A percentile compares a stretch with the other conserved stretches of the same genome.
Evolutionary conservation across 1,140 invertebrate species (phyloP).

Genomic region (Drosophila arawakana): DNA sequence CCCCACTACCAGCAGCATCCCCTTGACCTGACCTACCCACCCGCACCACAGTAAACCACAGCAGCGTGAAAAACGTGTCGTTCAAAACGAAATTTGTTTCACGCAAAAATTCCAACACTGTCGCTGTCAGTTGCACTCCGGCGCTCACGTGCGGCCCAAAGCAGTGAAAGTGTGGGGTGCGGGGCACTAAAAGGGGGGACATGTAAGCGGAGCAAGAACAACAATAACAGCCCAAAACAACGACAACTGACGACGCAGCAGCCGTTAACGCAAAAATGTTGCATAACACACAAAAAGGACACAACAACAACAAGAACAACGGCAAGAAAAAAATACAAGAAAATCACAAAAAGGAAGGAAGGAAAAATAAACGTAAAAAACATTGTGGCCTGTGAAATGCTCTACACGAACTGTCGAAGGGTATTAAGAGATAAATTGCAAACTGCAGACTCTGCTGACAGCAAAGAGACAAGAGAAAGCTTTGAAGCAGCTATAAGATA

Average conservation of each 20-base stretch:
- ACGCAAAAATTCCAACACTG: constrained; percentile 40
- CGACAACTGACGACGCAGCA: constrained; percentile 41
- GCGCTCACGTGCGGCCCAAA: constrained; percentile 31
- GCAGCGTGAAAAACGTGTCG: constrained; percentile 44
- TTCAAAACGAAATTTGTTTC: constrained; percentile 43
- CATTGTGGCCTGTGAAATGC: constrained; percentile 7
- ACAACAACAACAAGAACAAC: constrained; percentile 1
- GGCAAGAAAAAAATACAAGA: not conserved
- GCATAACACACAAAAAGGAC: constrained; percentile 26
- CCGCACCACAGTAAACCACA: constrained; percentile 5
- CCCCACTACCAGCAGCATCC: constrained; percentile 1
- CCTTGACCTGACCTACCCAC: constrained; percentile 2
- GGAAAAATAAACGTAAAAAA: not conserved
- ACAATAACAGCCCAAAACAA: constrained; percentile 10
- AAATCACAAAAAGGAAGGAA: no score
- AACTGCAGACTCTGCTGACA: not conserved
- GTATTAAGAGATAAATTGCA: not conserved
- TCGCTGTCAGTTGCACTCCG: constrained; percentile 41
- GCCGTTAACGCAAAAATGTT: constrained; percentile 43
- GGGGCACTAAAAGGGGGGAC: not conserved
- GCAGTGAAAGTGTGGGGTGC: not conserved
- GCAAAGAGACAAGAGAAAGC: not conserved
- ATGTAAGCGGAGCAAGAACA: constrained; percentile 2
- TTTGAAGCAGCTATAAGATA: not conserved
- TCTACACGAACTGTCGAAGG: constrained; percentile 2